Conservation (phyloP, 2,888 invertebrate genomes). For the Metopia argyrocephala region DNA sequence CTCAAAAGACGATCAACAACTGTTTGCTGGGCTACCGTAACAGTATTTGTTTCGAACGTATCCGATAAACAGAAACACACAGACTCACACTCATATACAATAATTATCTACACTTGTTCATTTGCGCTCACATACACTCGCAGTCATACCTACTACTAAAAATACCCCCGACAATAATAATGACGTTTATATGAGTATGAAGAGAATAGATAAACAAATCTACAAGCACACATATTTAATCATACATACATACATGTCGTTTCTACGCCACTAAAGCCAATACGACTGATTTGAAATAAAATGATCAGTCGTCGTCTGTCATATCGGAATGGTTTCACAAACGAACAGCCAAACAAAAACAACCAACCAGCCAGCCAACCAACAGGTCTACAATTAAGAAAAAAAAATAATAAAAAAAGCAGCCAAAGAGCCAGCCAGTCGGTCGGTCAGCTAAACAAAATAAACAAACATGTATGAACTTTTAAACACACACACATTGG, state of each 20-base stretch:
- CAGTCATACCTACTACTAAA: background rate
- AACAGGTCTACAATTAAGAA: conserved; percentile 43
- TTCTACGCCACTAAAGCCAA: background rate
- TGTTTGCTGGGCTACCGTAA: conserved; percentile 61
- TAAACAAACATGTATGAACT: conserved; percentile 3
- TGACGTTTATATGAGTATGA: too few relatives aligned
- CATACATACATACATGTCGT: background rate
- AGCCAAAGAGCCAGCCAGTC: conserved; percentile 44
- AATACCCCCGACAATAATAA: too few relatives aligned
- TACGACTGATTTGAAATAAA: conserved; percentile 24
- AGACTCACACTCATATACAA: background rate
- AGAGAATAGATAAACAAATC: too few relatives aligned
- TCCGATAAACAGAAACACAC: background rate
- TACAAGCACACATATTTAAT: background rate
- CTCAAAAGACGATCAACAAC: conserved; percentile 65
- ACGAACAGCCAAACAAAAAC: background rate
- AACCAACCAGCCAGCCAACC: conserved; percentile 17
- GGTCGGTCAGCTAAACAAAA: conserved; percentile 25
- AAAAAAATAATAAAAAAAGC: background rate
- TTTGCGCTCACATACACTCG: conserved; percentile 1
- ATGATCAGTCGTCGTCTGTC: conserved; percentile 25
- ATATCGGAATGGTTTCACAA: too few relatives aligned
- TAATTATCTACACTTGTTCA: conserved; percentile 15
- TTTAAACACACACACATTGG: background rate
- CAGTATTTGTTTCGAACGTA: conserved; percentile 53